Evolutionary conservation across 2,888 invertebrate genomes (phyloP).

Genomic region (Diachrysia chrysitis): DNA sequence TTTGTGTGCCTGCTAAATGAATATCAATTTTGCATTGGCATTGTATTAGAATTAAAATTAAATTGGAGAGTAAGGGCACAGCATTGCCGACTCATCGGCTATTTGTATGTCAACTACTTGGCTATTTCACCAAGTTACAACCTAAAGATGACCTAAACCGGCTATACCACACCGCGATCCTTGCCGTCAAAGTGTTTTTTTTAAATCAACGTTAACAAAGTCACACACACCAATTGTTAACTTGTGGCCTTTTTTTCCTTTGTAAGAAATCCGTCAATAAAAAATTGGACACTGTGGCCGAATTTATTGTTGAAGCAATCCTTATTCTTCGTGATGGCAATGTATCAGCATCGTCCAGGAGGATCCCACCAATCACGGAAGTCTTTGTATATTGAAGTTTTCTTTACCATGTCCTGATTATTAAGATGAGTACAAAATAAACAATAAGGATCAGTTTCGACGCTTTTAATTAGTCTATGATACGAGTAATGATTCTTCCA

Average conservation of each 20-base stretch:
- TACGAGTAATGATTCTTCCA: conserved; percentile 69
- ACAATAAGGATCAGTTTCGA: conserved; percentile 63
- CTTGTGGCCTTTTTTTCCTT: neutral
- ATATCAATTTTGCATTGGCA: too few species aligned
- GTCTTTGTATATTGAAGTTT: conserved; percentile 45
- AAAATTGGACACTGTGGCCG: neutral
- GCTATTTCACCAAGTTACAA: too few species aligned
- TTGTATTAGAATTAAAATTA: too few species aligned
- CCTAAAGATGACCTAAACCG: too few species aligned
- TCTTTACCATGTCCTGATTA: conserved; percentile 47
- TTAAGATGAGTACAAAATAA: conserved; percentile 61
- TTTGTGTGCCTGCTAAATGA: too few species aligned
- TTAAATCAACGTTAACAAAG: neutral
- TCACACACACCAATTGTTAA: neutral
- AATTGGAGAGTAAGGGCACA: too few species aligned
- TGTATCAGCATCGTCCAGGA: conserved; percentile 35
- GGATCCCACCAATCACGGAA: conserved; percentile 55
- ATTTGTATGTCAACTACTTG: too few species aligned
- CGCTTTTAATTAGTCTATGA: conserved; percentile 43
- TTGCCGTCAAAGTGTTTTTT: neutral
- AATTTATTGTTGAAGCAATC: neutral
- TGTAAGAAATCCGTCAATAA: neutral
- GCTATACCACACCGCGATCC: too few species aligned
- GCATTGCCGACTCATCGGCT: too few species aligned
- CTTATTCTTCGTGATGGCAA: neutral